Evolutionary conservation across 2,113 vertebrate genomes (phyloP).

Genomic region (Nothocercus nigrocapillus): DNA sequence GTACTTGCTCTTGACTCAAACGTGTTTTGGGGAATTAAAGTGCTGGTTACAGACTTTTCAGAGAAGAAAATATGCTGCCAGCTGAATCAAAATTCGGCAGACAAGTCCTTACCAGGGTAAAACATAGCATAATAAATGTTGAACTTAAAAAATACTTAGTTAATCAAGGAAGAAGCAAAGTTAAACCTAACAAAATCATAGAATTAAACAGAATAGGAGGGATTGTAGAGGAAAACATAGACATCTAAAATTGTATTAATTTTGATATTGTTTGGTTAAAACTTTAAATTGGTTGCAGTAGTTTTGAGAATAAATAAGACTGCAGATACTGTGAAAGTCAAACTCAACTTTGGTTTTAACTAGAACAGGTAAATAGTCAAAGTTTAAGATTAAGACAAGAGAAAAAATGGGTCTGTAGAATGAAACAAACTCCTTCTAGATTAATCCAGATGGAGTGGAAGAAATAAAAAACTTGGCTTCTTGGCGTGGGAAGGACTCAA

Average conservation of each 20-base stretch:
- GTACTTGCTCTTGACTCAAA: constrained; percentile 38
- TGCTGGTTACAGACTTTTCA: neutral
- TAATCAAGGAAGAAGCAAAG: neutral
- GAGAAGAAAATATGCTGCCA: neutral
- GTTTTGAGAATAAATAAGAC: neutral
- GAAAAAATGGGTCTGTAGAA: neutral
- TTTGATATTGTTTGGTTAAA: neutral
- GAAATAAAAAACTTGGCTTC: neutral
- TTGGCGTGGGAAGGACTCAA: neutral
- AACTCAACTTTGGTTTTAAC: neutral
- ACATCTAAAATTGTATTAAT: neutral
- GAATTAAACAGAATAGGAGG: neutral
- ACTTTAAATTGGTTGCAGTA: neutral
- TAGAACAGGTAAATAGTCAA: neutral
- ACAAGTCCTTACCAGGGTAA: neutral
- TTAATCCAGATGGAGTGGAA: neutral
- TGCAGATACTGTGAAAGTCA: neutral
- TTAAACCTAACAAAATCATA: neutral
- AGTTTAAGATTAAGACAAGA: neutral
- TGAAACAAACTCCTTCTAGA: neutral
- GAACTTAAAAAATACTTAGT: neutral
- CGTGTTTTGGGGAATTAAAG: constrained; percentile 46
- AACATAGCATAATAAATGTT: neutral
- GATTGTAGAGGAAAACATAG: neutral
- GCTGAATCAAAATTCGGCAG: constrained; percentile 3